phyloP scores from a whole-genome alignment of 1,140 invertebrate genomes.

The Drosophila equinoxialis region DNA sequence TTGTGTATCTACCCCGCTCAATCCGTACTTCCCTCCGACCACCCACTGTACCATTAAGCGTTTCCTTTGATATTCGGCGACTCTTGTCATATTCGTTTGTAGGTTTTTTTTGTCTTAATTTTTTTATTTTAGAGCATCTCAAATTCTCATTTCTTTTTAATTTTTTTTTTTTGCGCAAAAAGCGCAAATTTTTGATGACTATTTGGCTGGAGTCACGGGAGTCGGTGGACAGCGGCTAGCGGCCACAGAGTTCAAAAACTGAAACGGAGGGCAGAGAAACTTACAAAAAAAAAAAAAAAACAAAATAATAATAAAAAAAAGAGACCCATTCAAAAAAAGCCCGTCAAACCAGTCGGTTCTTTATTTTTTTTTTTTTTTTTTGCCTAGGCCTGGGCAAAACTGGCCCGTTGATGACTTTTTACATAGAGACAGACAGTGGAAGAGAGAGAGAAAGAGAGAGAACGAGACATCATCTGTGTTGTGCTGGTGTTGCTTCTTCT shows the following conservation, averaged over 20 bases:
- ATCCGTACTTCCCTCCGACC: neutral
- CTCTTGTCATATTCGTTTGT: conserved; percentile 33
- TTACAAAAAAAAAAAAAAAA: conserved; percentile 3
- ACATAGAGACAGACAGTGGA: conserved; percentile 55
- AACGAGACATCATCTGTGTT: conserved; percentile 30
- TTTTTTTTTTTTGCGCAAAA: conserved; percentile 20
- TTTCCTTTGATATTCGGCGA: conserved; percentile 57
- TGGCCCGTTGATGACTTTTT: conserved; percentile 80
- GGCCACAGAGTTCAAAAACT: conserved; percentile 61
- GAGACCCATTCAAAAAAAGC: conserved; percentile 67
- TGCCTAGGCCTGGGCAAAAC: conserved; percentile 64
- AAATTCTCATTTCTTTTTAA: conserved; percentile 47
- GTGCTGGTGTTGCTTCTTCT: conserved; percentile 1
- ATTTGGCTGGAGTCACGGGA: conserved; percentile 35
- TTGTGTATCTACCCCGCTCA: conserved; percentile 17
- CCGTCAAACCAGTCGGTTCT: conserved; percentile 71
- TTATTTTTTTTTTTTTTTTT: conserved; percentile 30
- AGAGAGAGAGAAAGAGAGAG: conserved; percentile 26
- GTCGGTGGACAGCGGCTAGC: conserved; percentile 39
- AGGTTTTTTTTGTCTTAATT: conserved; percentile 32
- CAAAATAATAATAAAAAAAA: conserved; percentile 11
- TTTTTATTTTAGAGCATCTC: conserved; percentile 56
- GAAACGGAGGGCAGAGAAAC: conserved; percentile 53
- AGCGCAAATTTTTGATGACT: conserved; percentile 62
- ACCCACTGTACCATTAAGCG: conserved; percentile 10